Base-by-base conservation (phyloP, 2,113 vertebrate genomes). In the Tauraco erythrolophus region DNA sequence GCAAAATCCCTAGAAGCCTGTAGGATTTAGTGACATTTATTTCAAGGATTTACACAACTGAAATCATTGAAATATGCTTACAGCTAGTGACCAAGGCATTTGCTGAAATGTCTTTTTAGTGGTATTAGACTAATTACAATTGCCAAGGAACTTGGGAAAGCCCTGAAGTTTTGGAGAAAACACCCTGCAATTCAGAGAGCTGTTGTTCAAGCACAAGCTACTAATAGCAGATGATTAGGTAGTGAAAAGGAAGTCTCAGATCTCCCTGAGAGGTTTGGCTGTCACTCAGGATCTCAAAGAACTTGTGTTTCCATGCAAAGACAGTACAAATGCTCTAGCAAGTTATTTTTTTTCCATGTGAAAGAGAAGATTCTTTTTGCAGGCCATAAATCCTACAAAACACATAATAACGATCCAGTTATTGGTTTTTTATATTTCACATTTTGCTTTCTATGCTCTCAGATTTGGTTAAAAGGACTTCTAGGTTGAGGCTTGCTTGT, bases 171-270 rank as follows among this genome's bases (percentile, higher is more conserved):
- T 58, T 33, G 30, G 37, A 60, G 57, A 66, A 88, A 77, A 43
- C 22, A 0, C 4, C 24, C 24, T 33, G 53, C 18, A 58, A 23
- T 69, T 92, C 84, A 69, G n/a, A 65, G 45, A 41, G 28, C 15
- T 84, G 56, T 82, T 92, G 33, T 79, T 87, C 39, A 65, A 79
- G 41, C 24, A 48, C 8, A 31, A 28, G 19, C 60, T 87, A 85
- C 89, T 69, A 94, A 88, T 65, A 91, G 64, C 31, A 77, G 23
- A 48, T 75, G 76, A 81, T 57, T 53, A 66, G 48, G 64, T 72
- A 77, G 23, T 68, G 69, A 81, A 87, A 82, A 87, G 72, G 84
- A 96, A 96, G 60, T 60, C 89, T 96, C 84, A 97, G 77, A 91
- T 89, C 84, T 94, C 89, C 58, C 84, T 57, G 22, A 72, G 93